A percentile compares a stretch with the other conserved stretches of the same genome.
Conservation (phyloP, 2,888 invertebrate species). For the Stenurella melanura region DNA sequence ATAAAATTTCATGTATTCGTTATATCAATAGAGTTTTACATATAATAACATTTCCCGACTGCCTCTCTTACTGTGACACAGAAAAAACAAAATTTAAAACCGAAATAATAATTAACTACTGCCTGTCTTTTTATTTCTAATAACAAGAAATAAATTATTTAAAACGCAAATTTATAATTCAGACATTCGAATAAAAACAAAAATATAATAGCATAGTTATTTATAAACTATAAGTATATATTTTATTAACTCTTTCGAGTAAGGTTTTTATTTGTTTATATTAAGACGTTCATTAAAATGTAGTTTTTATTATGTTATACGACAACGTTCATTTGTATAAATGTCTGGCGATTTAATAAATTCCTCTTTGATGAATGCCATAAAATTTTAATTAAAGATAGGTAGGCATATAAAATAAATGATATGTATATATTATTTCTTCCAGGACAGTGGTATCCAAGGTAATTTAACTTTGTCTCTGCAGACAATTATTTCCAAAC, state of each 20-base stretch:
- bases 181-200: constrained; percentile 8
- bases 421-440: background rate
- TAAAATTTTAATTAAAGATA: constrained; percentile 33
- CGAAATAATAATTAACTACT: background rate
- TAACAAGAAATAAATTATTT: constrained; percentile 14
- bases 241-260: constrained; percentile 26
- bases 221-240: constrained; percentile 13
- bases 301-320: constrained; percentile 28
- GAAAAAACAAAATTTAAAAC: constrained; percentile 13
- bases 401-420: background rate
- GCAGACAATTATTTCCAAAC: background rate
- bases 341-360: constrained; percentile 28
- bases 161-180: constrained; percentile 16
- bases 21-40: background rate
- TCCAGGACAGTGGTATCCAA: background rate
- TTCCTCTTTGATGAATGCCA: constrained; percentile 27
- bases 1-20: background rate
- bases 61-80: background rate
- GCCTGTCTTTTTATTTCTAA: background rate
- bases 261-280: constrained; percentile 34
- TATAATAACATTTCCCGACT: background rate
- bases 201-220: constrained; percentile 15
- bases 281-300: constrained; percentile 37
- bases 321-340: constrained; percentile 29
- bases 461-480: constrained; percentile 11